Evolutionary conservation across 2,888 invertebrate genomes (phyloP).

Genomic region (Catocala fraxini): DNA sequence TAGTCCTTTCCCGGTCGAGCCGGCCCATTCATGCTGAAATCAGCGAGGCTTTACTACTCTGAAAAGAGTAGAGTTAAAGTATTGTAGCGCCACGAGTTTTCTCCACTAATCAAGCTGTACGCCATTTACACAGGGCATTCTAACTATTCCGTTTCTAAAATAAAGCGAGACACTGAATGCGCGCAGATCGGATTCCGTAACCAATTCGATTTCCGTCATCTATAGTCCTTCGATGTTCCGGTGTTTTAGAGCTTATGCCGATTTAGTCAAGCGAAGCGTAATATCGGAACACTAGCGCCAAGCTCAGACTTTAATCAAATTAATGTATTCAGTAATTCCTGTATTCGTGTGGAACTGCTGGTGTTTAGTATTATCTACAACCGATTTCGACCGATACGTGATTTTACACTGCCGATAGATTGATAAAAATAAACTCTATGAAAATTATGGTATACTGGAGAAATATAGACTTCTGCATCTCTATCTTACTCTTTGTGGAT

Average conservation of each 20-base stretch:
- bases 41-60: too few species aligned
- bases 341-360: too few species aligned
- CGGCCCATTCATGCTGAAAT: too few species aligned
- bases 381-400: neutral
- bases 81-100: too few species aligned
- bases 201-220: constrained; percentile 6
- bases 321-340: neutral
- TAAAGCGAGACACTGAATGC: neutral
- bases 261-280: constrained; percentile 2
- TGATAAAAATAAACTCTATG: neutral
- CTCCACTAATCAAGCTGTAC: too few species aligned
- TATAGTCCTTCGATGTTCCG: constrained; percentile 1
- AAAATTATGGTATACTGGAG: neutral
- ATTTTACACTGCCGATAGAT: neutral
- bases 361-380: too few species aligned
- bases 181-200: constrained; percentile 3
- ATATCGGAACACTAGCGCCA: neutral
- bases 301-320: neutral
- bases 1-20: too few species aligned
- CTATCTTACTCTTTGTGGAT: too few species aligned
- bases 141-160: neutral
- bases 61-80: too few species aligned
- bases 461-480: neutral
- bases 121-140: too few species aligned
- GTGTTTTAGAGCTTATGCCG: neutral